These are phyloP conservation scores for Tinea semifulvella DNA, from an alignment of 2,888 invertebrate genomes.

Conservation along the genomic window DNA sequence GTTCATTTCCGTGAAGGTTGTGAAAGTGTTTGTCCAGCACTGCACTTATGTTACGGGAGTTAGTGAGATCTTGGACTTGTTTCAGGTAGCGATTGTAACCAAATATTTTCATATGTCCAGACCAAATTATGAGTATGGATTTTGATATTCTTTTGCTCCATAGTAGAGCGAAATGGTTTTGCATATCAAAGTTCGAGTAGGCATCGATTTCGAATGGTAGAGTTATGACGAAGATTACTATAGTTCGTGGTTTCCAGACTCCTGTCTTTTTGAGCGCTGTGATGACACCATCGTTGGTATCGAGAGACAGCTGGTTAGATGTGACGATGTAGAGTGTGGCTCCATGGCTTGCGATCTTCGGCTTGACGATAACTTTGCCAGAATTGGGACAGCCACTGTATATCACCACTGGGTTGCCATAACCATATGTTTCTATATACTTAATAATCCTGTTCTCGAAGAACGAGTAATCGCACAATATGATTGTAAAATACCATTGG, in stretches of 20 bases:
- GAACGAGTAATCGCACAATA: slow-evolving; percentile 55
- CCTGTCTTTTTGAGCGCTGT: slow-evolving; percentile 44
- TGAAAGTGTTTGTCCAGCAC: slow-evolving; percentile 36
- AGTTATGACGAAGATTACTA: slow-evolving; percentile 49
- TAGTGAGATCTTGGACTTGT: slow-evolving; percentile 43
- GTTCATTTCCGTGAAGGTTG: slow-evolving; percentile 38
- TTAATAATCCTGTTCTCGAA: slow-evolving; percentile 54
- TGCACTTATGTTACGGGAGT: slow-evolving; percentile 37
- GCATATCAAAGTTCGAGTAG: slow-evolving; percentile 45
- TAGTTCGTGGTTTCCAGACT: slow-evolving; percentile 49
- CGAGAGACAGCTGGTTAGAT: slow-evolving; percentile 35
- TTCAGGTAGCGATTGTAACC: slow-evolving; percentile 60
- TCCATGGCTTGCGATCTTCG: slow-evolving; percentile 48
- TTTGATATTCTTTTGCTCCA: slow-evolving; percentile 64
- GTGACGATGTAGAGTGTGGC: slow-evolving; percentile 50
- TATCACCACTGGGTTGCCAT: slow-evolving; percentile 50
- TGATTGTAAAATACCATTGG: slow-evolving; percentile 55
- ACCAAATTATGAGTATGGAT: slow-evolving; percentile 43
- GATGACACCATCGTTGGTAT: slow-evolving; percentile 39
- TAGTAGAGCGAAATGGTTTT: slow-evolving; percentile 53
- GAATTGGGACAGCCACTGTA: slow-evolving; percentile 43
- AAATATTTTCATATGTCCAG: slow-evolving; percentile 45
- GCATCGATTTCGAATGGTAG: slow-evolving; percentile 33
- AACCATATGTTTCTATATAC: slow-evolving; percentile 43
- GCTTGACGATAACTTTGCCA: slow-evolving; percentile 38